Evolutionary conservation across 1,140 invertebrate species (phyloP).

Genomic region (Bombus balteatus): DNA sequence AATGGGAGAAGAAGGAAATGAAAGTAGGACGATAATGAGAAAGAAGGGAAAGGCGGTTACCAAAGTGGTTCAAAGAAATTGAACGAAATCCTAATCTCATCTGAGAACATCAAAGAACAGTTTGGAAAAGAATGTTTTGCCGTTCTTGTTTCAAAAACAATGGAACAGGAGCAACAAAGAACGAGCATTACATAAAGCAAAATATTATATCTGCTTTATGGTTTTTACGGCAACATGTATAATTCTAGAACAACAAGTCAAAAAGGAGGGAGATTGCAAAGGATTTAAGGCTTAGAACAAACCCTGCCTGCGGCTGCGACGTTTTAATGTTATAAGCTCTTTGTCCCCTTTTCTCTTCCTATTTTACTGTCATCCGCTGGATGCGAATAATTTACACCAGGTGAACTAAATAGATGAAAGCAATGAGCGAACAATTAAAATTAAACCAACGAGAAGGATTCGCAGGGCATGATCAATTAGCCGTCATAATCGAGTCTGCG

Average conservation of each 20-base stretch:
- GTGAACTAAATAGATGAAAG: constrained; percentile 19
- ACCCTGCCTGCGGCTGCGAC: constrained; percentile 13
- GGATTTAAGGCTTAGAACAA: constrained; percentile 44
- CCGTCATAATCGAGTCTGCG: background rate
- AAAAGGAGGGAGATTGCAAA: constrained; percentile 2
- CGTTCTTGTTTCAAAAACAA: background rate
- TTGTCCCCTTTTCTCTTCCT: constrained; percentile 18
- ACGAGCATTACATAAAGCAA: too few relatives aligned
- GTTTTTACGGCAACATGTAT: background rate
- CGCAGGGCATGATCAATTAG: background rate
- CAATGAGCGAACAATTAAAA: constrained; percentile 14
- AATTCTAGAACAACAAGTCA: constrained; percentile 22
- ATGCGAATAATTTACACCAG: constrained; percentile 36
- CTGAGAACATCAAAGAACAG: background rate
- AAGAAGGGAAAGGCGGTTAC: background rate
- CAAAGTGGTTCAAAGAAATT: background rate
- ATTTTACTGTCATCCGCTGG: background rate
- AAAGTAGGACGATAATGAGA: background rate
- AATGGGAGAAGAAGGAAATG: background rate
- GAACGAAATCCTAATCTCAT: background rate
- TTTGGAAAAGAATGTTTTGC: background rate
- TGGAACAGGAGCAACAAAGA: background rate
- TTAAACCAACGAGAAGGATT: constrained; percentile 8
- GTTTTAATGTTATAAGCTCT: constrained; percentile 48
- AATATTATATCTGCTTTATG: background rate